Conservation (phyloP, 30 jellyfish, hydroid and myxozoan species). For the Pseudorhiza aurosa region DNA sequence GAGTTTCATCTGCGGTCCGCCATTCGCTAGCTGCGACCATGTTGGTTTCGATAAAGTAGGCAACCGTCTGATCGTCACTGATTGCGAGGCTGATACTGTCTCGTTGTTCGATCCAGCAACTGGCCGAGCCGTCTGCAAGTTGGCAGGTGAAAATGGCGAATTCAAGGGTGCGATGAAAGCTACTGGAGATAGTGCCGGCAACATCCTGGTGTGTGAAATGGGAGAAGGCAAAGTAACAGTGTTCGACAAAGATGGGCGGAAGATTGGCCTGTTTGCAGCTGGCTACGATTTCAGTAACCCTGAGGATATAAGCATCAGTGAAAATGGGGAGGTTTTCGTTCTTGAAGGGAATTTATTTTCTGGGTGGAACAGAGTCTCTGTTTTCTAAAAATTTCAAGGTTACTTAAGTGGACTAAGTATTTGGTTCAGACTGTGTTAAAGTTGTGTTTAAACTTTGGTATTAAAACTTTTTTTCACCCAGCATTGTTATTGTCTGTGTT, state of each 20-base stretch:
- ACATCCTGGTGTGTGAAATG: conserved; percentile 73
- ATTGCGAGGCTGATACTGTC: conserved; percentile 50
- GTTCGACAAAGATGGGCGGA: conserved; percentile 71
- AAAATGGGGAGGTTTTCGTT: conserved; percentile 58
- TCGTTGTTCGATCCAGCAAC: conserved; percentile 58
- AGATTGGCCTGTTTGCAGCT: conserved; percentile 59
- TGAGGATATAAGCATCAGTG: conserved; percentile 46
- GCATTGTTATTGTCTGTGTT: too few relatives aligned
- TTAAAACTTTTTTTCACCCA: too few relatives aligned
- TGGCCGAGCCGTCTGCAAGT: conserved; percentile 19
- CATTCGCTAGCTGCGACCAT: conserved; percentile 50
- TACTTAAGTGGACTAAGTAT: too few relatives aligned
- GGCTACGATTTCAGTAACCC: conserved; percentile 57
- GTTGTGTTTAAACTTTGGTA: too few relatives aligned
- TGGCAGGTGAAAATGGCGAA: conserved; percentile 46
- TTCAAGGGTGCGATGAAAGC: conserved; percentile 49
- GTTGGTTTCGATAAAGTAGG: conserved; percentile 56
- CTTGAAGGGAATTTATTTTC: conserved; percentile 58
- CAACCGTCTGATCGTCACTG: conserved; percentile 59
- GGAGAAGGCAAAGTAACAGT: conserved; percentile 60
- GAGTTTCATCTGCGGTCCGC: conserved; percentile 36
- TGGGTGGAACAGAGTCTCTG: conserved; percentile 77
- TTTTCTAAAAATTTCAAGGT: conserved; percentile 10
- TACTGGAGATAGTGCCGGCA: conserved; percentile 70
- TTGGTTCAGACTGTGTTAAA: too few relatives aligned